Percentiles rank a stretch among this genome's conserved stretches.
phyloP scores from a whole-genome alignment of 2,888 invertebrate genomes.

The Phlogophora meticulosa region DNA sequence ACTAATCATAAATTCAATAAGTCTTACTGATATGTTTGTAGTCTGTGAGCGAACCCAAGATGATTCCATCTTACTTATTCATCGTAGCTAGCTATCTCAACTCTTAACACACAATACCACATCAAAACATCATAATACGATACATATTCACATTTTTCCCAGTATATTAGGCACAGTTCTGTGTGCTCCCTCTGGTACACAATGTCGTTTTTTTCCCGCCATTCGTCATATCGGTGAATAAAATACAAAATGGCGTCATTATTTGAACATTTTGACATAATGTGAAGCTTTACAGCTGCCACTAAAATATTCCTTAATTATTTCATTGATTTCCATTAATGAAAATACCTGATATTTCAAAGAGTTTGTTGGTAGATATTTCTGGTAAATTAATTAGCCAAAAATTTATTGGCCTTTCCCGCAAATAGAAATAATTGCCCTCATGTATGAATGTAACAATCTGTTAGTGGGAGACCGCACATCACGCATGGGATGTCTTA shows the following conservation, averaged over 20 bases:
- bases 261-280: conserved; percentile 30
- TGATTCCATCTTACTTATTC: too few relatives aligned
- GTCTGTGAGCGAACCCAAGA: background rate
- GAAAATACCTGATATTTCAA: conserved; percentile 1
- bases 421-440: conserved; percentile 2
- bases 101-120: background rate
- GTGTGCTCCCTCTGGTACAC: conserved; percentile 19
- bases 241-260: conserved; percentile 46
- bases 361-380: background rate
- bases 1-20: too few relatives aligned
- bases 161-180: conserved; percentile 8
- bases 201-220: conserved; percentile 37
- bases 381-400: conserved; percentile 1
- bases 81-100: background rate
- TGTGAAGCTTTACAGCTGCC: conserved; percentile 13
- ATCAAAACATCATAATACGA: too few relatives aligned
- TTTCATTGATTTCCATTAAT: conserved; percentile 20
- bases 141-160: conserved; percentile 1
- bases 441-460: conserved; percentile 12
- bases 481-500: too few relatives aligned
- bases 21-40: background rate
- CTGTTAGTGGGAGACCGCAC: background rate
- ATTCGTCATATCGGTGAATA: conserved; percentile 11
- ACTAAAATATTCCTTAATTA: conserved; percentile 10
- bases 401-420: background rate